phyloP scores from a whole-genome alignment of 2,113 vertebrate species.

The Copsychus sechellarum region DNA sequence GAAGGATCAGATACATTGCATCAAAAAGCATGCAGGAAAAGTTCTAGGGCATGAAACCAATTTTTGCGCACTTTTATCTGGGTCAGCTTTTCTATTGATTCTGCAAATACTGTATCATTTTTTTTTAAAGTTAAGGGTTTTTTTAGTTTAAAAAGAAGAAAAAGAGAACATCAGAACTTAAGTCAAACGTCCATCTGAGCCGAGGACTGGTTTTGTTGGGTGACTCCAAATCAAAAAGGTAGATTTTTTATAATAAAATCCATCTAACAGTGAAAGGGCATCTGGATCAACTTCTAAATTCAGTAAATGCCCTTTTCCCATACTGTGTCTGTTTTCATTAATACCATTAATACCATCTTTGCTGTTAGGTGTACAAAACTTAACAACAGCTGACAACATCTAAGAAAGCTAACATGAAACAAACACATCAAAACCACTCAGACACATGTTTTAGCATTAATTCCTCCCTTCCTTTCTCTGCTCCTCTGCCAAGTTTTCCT shows the following conservation, averaged over 20 bases:
- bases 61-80: conserved; percentile 53
- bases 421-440: not conserved
- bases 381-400: not conserved
- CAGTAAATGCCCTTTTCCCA: not conserved
- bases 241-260: not conserved
- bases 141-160: conserved; percentile 31
- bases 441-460: not conserved
- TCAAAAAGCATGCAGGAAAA: conserved; percentile 56
- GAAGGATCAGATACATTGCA: conserved; percentile 50
- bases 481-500: not conserved
- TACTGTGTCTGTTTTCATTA: not conserved
- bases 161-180: conserved; percentile 20
- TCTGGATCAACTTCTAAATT: not conserved
- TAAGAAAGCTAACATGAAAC: not conserved
- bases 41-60: conserved; percentile 67
- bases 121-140: conserved; percentile 1
- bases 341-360: not conserved
- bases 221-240: not conserved
- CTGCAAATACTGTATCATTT: conserved; percentile 8
- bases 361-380: not conserved
- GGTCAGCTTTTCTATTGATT: conserved; percentile 63
- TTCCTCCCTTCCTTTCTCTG: not conserved
- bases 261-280: not conserved
- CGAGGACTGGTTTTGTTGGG: not conserved
- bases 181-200: conserved; percentile 17